These are phyloP conservation scores for Epsilonema sp. DNA, from an alignment of 2,888 invertebrate genomes.

Conservation along the genomic window DNA sequence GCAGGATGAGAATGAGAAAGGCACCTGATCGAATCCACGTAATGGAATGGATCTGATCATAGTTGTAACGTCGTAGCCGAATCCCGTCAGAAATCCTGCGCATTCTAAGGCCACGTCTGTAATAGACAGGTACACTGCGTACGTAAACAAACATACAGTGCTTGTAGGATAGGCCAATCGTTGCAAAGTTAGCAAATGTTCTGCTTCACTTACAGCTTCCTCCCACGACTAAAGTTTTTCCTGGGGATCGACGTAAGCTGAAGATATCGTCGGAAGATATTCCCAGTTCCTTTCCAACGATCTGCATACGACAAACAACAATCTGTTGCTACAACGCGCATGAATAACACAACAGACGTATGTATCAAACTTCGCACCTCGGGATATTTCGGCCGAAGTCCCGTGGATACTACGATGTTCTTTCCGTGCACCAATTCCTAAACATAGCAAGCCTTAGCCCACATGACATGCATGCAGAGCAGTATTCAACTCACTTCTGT, in stretches of 20 bases:
- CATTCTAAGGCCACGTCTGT: slow-evolving; percentile 37
- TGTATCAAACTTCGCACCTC: too few relatives aligned
- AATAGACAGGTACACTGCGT: not conserved
- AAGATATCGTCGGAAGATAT: slow-evolving; percentile 35
- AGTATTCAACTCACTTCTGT: not conserved
- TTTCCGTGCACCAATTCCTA: too few relatives aligned
- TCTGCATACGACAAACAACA: not conserved
- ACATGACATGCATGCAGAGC: too few relatives aligned
- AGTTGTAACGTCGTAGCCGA: slow-evolving; percentile 29
- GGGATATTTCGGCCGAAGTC: too few relatives aligned
- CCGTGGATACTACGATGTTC: too few relatives aligned
- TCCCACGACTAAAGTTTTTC: slow-evolving; percentile 39
- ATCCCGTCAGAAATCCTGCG: slow-evolving; percentile 38
- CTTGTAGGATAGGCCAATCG: too few relatives aligned
- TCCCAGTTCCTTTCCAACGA: not conserved
- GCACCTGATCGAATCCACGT: slow-evolving; percentile 39
- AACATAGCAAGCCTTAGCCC: too few relatives aligned
- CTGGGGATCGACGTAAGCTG: slow-evolving; percentile 33
- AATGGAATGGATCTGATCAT: slow-evolving; percentile 39
- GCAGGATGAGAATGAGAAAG: not conserved
- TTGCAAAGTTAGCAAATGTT: too few relatives aligned
- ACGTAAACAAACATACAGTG: too few relatives aligned
- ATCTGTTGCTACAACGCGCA: too few relatives aligned
- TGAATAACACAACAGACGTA: too few relatives aligned
- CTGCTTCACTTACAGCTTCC: slow-evolving; percentile 35